Percentiles rank a stretch among this genome's conserved stretches.
These are phyloP conservation scores for Brachyhypopomus occidentalis DNA, from an alignment of 2,113 vertebrate genomes.

Conservation along the genomic window DNA sequence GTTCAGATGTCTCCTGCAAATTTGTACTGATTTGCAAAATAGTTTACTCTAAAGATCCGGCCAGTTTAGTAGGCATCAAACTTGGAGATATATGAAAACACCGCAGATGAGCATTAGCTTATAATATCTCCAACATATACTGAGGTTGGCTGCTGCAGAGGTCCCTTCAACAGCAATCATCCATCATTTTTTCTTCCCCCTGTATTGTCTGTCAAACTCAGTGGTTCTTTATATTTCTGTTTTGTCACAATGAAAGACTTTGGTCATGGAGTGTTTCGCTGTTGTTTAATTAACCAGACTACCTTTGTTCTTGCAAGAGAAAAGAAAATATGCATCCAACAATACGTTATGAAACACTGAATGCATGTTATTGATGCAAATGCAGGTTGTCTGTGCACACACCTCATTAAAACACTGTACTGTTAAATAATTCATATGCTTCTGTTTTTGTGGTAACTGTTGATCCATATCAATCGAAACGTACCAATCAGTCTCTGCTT, in stretches of 20 bases:
- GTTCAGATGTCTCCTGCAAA: too few relatives aligned
- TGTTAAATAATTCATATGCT: constrained; percentile 52
- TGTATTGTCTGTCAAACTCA: constrained; percentile 16
- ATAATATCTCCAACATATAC: constrained; percentile 5
- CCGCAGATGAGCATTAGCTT: neutral
- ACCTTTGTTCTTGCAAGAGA: constrained; percentile 32
- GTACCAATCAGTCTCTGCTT: constrained; percentile 30
- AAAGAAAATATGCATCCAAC: constrained; percentile 26
- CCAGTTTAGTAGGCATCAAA: neutral
- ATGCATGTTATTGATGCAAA: constrained; percentile 27
- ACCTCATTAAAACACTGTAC: constrained; percentile 48
- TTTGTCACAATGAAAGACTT: constrained; percentile 40
- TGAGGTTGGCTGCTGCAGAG: constrained; percentile 20
- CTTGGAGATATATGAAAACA: neutral
- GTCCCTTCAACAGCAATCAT: constrained; percentile 36
- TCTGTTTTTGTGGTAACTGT: constrained; percentile 45
- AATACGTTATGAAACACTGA: constrained; percentile 35
- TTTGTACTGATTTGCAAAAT: too few relatives aligned
- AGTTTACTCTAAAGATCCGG: too few relatives aligned
- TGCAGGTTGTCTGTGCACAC: constrained; percentile 13
- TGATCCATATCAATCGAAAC: constrained; percentile 46
- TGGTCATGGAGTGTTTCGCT: constrained; percentile 10
- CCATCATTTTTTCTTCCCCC: constrained; percentile 1
- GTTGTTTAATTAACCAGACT: constrained; percentile 48
- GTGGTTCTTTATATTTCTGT: constrained; percentile 27